A percentile compares a stretch with the other conserved stretches of the same genome.
These are phyloP conservation scores for Crotalus horridus DNA, from an alignment of 2,113 vertebrate species.

Conservation along the genomic window DNA sequence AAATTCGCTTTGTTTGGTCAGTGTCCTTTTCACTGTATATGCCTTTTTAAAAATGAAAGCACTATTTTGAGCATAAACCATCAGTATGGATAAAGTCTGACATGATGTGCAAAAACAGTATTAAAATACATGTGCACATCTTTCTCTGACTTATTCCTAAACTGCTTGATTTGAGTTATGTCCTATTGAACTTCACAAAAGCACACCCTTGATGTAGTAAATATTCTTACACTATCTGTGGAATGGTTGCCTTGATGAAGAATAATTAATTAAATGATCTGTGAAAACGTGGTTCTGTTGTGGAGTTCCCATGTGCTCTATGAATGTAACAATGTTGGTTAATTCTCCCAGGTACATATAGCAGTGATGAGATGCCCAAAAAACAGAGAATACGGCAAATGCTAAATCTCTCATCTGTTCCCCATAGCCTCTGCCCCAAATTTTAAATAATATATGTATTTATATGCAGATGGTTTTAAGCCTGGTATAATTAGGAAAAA, in stretches of 20 bases:
- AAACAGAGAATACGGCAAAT: slow-evolving; percentile 38
- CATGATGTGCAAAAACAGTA: background rate
- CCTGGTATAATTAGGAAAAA: slow-evolving; percentile 12
- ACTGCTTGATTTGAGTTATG: background rate
- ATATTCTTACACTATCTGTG: background rate
- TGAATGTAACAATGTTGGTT: slow-evolving; percentile 36
- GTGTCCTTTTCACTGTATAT: background rate
- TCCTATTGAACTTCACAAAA: background rate
- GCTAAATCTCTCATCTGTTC: slow-evolving; percentile 30
- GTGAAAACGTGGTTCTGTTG: background rate
- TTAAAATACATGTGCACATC: background rate
- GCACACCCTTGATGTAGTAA: background rate
- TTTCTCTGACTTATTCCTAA: background rate
- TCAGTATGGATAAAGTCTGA: background rate
- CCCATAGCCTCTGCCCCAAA: background rate
- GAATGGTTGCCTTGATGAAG: background rate
- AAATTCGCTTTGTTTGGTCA: background rate
- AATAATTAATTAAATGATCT: background rate
- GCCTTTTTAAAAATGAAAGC: background rate
- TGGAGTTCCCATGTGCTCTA: background rate
- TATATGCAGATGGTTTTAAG: slow-evolving; percentile 30
- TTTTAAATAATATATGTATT: slow-evolving; percentile 39
- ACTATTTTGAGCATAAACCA: background rate
- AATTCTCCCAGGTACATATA: slow-evolving; percentile 39
- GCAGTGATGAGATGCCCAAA: slow-evolving; percentile 21